phyloP scores from a whole-genome alignment of 2,888 invertebrate genomes.

The Girardia tigrina region DNA sequence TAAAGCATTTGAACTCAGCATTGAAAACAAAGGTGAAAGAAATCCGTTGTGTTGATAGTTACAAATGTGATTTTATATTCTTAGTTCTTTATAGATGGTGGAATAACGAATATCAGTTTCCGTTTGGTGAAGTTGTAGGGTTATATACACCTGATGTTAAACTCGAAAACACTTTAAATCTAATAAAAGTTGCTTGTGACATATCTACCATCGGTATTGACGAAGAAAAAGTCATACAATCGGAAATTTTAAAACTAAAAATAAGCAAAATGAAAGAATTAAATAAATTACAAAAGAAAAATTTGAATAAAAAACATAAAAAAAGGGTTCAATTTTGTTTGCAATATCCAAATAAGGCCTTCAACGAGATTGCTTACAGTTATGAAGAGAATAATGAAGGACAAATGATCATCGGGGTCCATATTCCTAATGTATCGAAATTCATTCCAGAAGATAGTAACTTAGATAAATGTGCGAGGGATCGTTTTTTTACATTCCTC shows the following conservation, averaged over 20 bases:
- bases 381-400: not conserved
- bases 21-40: not conserved
- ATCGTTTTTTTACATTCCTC: not conserved
- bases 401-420: not conserved
- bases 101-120: not conserved
- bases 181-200: not conserved
- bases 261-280: not conserved
- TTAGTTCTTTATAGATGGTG: not conserved
- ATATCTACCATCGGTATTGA: not conserved
- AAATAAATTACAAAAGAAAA: not conserved
- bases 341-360: not conserved
- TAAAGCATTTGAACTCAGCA: not conserved
- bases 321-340: not conserved
- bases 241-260: not conserved
- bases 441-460: not conserved
- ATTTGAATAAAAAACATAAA: too few relatives aligned
- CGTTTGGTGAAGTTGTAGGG: not conserved
- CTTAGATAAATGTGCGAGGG: not conserved
- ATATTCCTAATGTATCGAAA: not conserved
- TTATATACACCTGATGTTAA: not conserved
- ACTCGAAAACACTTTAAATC: slow-evolving; percentile 5
- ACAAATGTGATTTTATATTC: not conserved
- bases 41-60: not conserved
- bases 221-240: not conserved
- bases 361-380: not conserved